Evolutionary conservation across 2,113 vertebrate genomes (phyloP), one percentile per base, ranked within the genome.

Genomic region (Apteryx owenii): DNA sequence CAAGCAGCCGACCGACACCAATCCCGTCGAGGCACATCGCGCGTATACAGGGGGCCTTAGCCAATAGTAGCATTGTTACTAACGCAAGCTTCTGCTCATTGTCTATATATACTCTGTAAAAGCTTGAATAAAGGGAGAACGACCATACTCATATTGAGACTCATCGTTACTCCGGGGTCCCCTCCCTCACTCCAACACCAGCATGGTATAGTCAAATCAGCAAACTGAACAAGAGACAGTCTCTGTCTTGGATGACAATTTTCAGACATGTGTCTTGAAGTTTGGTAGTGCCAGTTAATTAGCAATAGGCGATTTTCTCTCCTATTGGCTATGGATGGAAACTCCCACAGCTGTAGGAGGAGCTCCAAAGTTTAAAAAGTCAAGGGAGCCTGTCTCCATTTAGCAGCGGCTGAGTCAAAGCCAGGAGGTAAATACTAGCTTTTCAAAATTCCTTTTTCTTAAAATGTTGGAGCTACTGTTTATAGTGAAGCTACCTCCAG

Each of bases 401-500:
- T 62, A 17, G 77, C 16, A 53, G 58, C 72, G 68, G 12, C 12
- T 51, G 78, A 77, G 26, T 84, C 81, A 25, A 53, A 42, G 15
- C 22, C 3, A 7, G 42, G 8, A 91, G 93, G 96, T 97, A 88
- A 61, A 92, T n/a, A 7, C 2, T 28, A 29, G 8, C 2, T 19
- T 54, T 42, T 80, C 20, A 0, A 20, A 54, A 4, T 44, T 53
- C 7, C 3, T 28, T 58, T 44, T 66, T 25, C 7, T 46, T 46
- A 6, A 61, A 53, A 42, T 0, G 0, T 42, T 95, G 12, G 11
- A 28, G 16, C 1, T 1, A 5, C 6, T 60, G 3, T 31, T 58
- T 64, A 2, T 14, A 66, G 20, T 14, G 10, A 58, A 46, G 26
- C 22, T 51, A 3, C 20, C 85, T 84, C 3, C 2, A 46, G 17